Percentiles rank a stretch among this genome's conserved stretches.
Evolutionary conservation across 2,797 vertebrate genomes (phyloP).

Genomic region (Naso thynnoides): DNA sequence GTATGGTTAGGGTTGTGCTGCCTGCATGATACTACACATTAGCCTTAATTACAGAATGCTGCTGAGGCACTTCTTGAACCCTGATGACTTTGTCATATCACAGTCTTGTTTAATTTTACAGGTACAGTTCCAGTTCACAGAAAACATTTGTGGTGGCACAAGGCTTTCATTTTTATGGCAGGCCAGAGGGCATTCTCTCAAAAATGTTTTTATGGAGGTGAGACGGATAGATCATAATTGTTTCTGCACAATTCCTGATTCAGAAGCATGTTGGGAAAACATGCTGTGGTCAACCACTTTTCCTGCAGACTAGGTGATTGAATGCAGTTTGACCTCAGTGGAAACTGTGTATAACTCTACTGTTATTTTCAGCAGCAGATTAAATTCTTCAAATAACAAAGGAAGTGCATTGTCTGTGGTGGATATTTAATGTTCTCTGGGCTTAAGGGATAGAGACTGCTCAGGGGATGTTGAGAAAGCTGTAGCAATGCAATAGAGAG

Average conservation of each 20-base stretch:
- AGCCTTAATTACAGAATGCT: not conserved
- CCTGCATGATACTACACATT: not conserved
- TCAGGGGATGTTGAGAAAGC: not conserved
- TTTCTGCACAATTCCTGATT: conserved; percentile 1
- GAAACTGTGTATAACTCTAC: not conserved
- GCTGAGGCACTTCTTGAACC: not conserved
- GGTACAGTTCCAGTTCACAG: not conserved
- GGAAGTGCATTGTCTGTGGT: not conserved
- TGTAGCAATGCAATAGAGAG: not conserved
- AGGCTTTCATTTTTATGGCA: conserved; percentile 6
- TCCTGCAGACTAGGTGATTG: conserved; percentile 3
- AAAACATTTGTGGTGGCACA: not conserved
- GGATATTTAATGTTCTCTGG: not conserved
- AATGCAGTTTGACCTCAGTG: not conserved
- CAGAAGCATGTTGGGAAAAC: not conserved
- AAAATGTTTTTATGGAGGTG: not conserved
- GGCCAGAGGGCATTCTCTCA: conserved; percentile 1
- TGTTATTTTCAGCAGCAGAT: not conserved
- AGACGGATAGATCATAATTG: not conserved
- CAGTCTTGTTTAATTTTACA: conserved; percentile 3
- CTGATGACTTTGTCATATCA: conserved; percentile 7
- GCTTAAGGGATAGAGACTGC: not conserved
- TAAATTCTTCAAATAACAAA: not conserved
- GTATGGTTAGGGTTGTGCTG: not conserved
- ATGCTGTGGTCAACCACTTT: not conserved